phyloP scores from a whole-genome alignment of 2,888 invertebrate genomes.

The Noctua janthe region DNA sequence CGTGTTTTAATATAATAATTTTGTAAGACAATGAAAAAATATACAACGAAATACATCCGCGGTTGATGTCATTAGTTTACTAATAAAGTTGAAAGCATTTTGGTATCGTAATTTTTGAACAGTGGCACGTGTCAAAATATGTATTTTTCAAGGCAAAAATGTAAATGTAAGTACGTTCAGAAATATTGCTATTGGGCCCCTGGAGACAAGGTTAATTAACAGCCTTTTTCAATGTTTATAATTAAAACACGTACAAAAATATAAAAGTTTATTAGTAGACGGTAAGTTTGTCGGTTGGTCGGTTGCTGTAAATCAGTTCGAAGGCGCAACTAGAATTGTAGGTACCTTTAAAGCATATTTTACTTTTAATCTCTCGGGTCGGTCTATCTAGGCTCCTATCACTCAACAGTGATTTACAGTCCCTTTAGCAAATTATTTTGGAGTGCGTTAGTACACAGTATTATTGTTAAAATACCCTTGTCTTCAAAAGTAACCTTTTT shows the following conservation, averaged over 20 bases:
- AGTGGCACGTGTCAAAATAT: not conserved
- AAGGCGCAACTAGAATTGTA: not conserved
- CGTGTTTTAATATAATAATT: not conserved
- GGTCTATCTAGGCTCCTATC: not conserved
- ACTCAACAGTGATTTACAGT: not conserved
- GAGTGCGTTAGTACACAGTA: not conserved
- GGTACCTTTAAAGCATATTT: not conserved
- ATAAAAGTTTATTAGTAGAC: not conserved
- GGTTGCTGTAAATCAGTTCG: not conserved
- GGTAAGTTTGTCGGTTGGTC: not conserved
- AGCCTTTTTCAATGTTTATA: not conserved
- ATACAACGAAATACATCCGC: not conserved
- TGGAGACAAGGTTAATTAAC: constrained; percentile 40
- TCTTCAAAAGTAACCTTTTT: constrained; percentile 2
- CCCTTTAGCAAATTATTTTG: constrained; percentile 1
- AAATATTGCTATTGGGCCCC: constrained; percentile 15
- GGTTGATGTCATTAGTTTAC: not conserved
- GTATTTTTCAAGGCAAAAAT: not conserved
- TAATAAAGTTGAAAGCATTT: constrained; percentile 31
- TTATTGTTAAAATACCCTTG: constrained; percentile 9
- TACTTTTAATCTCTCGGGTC: not conserved
- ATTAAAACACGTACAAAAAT: constrained; percentile 12
- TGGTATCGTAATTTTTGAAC: not conserved
- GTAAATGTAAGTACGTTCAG: not conserved
- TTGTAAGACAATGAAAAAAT: not conserved